phyloP scores from a whole-genome alignment of 2,797 vertebrate genomes.

The Lagodon rhomboides region DNA sequence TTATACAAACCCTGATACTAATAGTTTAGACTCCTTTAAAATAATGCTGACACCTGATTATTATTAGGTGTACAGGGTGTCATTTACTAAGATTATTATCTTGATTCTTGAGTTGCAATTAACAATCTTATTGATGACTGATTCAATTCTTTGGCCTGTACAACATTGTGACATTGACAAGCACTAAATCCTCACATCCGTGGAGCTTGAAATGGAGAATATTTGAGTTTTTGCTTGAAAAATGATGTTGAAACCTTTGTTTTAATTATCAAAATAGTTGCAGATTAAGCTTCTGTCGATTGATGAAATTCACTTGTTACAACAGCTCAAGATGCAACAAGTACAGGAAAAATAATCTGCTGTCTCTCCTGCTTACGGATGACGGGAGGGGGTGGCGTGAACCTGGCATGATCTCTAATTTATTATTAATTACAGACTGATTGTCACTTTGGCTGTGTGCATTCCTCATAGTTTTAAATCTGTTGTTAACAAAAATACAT shows the following conservation, averaged over 20 bases:
- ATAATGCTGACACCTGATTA: neutral
- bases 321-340: too few relatives aligned
- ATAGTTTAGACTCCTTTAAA: neutral
- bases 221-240: neutral
- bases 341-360: too few relatives aligned
- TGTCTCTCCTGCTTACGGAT: too few relatives aligned
- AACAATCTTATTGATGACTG: neutral
- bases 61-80: neutral
- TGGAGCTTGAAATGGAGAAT: neutral
- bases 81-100: neutral
- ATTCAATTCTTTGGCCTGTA: neutral
- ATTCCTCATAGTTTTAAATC: neutral
- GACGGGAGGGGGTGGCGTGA: too few relatives aligned
- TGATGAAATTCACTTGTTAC: too few relatives aligned
- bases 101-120: neutral
- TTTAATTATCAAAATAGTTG: neutral
- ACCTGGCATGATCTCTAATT: neutral
- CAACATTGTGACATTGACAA: too few relatives aligned
- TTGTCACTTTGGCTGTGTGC: neutral
- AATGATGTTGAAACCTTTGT: neutral
- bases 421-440: neutral
- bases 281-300: neutral
- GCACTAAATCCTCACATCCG: neutral
- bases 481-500: neutral
- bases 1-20: too few relatives aligned